phyloP scores from a whole-genome alignment of 2,797 vertebrate species.

The Eulemur albifrons region DNA sequence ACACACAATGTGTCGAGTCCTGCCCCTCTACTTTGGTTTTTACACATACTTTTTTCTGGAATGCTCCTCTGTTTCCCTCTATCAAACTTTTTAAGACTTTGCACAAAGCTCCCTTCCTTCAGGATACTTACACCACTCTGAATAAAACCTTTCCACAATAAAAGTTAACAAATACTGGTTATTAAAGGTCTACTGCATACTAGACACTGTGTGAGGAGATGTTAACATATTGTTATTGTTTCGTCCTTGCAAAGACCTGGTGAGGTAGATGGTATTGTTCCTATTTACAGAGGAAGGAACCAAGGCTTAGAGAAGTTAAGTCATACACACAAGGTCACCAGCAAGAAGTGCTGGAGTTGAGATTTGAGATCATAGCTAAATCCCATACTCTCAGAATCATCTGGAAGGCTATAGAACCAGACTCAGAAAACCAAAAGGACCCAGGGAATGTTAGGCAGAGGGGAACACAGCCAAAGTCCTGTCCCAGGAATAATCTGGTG shows the following conservation, averaged over 20 bases:
- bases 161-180: background rate
- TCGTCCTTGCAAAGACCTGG: background rate
- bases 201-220: background rate
- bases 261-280: background rate
- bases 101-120: background rate
- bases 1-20: background rate
- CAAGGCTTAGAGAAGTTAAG: background rate
- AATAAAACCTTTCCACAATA: background rate
- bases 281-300: background rate
- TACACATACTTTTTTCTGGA: background rate
- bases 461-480: background rate
- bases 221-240: background rate
- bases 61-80: background rate
- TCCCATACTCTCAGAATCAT: background rate
- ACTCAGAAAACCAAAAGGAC: background rate
- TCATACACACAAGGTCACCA: background rate
- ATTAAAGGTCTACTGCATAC: background rate
- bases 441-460: background rate
- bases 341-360: background rate
- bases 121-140: background rate
- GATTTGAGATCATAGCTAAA: background rate
- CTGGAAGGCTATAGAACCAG: background rate
- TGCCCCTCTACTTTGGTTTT: background rate
- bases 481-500: background rate
- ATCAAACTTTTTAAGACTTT: background rate